phyloP scores from a whole-genome alignment of 2,888 invertebrate species.

The Metopia argyrocephala region DNA sequence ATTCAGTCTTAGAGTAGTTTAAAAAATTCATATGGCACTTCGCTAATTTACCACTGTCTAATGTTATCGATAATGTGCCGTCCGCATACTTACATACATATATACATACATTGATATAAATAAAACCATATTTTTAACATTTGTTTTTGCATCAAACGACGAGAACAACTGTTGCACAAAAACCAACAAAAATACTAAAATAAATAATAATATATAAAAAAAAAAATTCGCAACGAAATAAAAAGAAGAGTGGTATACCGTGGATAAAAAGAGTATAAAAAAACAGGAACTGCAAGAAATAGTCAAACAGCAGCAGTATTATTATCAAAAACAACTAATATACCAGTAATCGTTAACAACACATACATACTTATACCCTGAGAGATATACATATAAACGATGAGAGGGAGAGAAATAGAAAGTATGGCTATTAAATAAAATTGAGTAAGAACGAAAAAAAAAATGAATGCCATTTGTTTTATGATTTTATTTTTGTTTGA shows the following conservation, averaged over 20 bases:
- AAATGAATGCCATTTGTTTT: constrained; percentile 39
- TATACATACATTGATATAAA: constrained; percentile 7
- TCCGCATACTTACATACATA: too few relatives aligned
- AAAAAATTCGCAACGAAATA: neutral
- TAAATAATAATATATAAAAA: neutral
- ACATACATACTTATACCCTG: neutral
- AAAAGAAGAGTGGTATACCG: neutral
- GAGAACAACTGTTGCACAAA: constrained; percentile 50
- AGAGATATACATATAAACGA: too few relatives aligned
- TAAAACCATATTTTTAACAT: constrained; percentile 26
- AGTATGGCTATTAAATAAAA: neutral
- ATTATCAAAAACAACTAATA: neutral
- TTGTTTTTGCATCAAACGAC: constrained; percentile 36
- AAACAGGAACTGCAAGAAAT: neutral
- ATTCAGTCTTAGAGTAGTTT: too few relatives aligned
- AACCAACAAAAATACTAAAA: neutral
- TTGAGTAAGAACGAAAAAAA: constrained; percentile 5
- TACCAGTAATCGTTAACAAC: neutral
- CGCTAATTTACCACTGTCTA: neutral
- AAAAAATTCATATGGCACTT: neutral
- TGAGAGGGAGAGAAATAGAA: too few relatives aligned
- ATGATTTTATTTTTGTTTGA: constrained; percentile 33
- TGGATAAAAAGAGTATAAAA: neutral
- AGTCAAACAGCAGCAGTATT: constrained; percentile 14
- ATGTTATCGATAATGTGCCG: neutral